These are phyloP conservation scores for Himalopsyche japonica DNA, from an alignment of 2,888 invertebrate species.

Conservation along the genomic window DNA sequence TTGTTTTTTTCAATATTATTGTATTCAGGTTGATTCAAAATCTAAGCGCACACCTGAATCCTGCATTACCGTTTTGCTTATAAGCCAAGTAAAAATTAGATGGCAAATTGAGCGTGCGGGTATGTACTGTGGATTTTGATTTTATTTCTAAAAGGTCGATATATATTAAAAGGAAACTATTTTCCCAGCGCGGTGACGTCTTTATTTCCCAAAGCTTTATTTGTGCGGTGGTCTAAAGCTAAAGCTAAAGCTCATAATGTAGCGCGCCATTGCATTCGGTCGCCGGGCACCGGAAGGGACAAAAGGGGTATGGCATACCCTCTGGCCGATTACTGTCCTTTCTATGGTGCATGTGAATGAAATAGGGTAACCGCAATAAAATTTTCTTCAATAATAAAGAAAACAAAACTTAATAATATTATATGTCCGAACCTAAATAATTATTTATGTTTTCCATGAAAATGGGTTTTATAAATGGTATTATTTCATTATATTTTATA, in stretches of 20 bases:
- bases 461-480: too few species aligned
- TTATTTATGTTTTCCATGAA: too few species aligned
- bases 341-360: neutral
- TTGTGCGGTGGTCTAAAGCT: neutral
- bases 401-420: too few species aligned
- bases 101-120: too few species aligned
- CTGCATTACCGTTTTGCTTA: too few species aligned
- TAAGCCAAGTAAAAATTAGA: too few species aligned
- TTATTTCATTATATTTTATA: too few species aligned
- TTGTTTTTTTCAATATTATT: too few species aligned
- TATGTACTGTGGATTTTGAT: neutral
- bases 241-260: neutral
- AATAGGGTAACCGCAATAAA: neutral
- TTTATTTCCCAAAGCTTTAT: constrained; percentile 18
- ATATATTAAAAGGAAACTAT: neutral
- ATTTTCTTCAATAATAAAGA: neutral
- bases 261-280: neutral
- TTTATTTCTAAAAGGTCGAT: neutral
- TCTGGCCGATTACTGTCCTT: neutral
- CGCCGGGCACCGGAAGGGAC: constrained; percentile 15
- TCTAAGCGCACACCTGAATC: too few species aligned
- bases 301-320: constrained; percentile 17
- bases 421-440: too few species aligned
- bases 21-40: too few species aligned
- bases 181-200: constrained; percentile 14